Evolutionary conservation across 2,113 vertebrate genomes (phyloP).

Genomic region (Potamarius usumacintae): DNA sequence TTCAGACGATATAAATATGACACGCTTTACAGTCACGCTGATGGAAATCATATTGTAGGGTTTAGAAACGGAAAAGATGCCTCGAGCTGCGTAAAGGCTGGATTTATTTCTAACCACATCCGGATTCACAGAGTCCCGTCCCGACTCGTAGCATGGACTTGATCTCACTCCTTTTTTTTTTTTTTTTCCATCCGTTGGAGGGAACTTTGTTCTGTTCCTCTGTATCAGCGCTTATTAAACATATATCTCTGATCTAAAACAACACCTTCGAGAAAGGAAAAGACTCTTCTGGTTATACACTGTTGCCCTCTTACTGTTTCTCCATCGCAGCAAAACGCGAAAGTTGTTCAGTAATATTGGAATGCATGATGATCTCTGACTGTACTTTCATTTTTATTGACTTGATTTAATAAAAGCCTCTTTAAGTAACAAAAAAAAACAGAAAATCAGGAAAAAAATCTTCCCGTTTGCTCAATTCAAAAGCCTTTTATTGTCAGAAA

Average conservation of each 20-base stretch:
- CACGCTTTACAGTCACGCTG: neutral
- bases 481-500: slow-evolving; percentile 61
- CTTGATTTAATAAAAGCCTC: neutral
- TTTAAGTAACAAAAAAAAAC: neutral
- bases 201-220: neutral
- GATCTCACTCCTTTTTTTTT: too few relatives aligned
- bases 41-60: neutral
- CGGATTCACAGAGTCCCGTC: neutral
- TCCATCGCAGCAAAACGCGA: neutral
- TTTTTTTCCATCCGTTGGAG: neutral
- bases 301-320: neutral
- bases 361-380: slow-evolving; percentile 2
- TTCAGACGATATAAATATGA: neutral
- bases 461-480: neutral
- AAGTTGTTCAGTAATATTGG: neutral
- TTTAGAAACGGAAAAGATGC: neutral
- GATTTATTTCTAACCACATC: neutral
- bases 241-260: neutral
- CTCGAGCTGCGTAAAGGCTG: neutral
- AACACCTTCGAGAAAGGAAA: neutral
- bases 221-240: neutral
- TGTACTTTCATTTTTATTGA: neutral
- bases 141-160: neutral
- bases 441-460: neutral
- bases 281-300: neutral